Evolutionary conservation across 2,888 invertebrate genomes (phyloP), one percentile per base, ranked within the genome.

Genomic region (Minunthozetes semirufus): DNA sequence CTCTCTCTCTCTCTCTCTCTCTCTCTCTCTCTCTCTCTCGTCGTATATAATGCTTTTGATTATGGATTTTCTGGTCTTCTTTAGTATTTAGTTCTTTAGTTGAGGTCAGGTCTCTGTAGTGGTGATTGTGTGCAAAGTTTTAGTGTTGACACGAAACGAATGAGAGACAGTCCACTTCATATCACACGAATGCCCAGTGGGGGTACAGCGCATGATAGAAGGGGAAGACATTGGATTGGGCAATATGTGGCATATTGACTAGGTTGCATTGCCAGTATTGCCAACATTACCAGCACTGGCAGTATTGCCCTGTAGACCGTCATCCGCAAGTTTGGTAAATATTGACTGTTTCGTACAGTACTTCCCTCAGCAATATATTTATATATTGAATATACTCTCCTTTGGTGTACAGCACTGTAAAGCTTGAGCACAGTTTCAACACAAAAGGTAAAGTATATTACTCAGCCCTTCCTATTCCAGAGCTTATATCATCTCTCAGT

Each of bases 271-370:
- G n/a, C n/a, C n/a, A n/a, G n/a, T n/a, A n/a, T n/a, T n/a, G n/a
- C n/a, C n/a, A n/a, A n/a, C n/a, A n/a, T n/a, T n/a, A n/a, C n/a
- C n/a, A n/a, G n/a, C n/a, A n/a, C 42, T 42, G 42, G 8, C 42
- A 42, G 42, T 42, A 11, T 13, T 50, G 50, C 9, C 63, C 63
- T 63, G 63, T 63, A 63, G 63, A 63, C 63, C 63, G 29, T 63
- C 63, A 63, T 63, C 63, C 63, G 63, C 63, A 63, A 63, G 63
- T 63, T 63, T 63, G 63, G 63, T 63, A 63, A 63, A 63, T 63
- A 63, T 63, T 63, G 29, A 29, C 63, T 9, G 33, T 56, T 56
- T 56, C 25, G 19, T 19, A n/a, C 27, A 9, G 59, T 63, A 63
- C 63, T 63, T 63, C 63, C 63, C 63, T 63, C 33, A 63, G 29